Conservation (phyloP, 2,797 vertebrate species). For the Lepidocolaptes lacrymiger region DNA sequence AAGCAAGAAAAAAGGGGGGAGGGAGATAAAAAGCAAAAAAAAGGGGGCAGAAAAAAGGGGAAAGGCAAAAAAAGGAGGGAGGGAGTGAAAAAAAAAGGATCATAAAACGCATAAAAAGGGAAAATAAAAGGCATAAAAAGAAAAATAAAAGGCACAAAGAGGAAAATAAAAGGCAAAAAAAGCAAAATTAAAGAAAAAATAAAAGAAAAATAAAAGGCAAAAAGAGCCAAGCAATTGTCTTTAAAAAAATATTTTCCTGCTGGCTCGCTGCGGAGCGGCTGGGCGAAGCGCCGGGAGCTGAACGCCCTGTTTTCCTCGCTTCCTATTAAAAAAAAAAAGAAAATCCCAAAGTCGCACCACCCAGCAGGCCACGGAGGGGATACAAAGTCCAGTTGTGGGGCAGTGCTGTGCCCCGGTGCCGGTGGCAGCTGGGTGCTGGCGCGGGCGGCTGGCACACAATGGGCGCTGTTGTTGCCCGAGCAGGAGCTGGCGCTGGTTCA, state of each 20-base stretch:
- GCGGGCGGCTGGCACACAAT: neutral
- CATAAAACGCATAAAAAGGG: neutral
- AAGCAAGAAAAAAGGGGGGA: accelerated
- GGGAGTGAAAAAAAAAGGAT: accelerated
- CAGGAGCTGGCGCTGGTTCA: conserved; percentile 27
- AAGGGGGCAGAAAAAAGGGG: accelerated
- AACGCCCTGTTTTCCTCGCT: neutral
- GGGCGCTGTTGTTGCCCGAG: conserved; percentile 17
- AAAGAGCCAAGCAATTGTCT: neutral
- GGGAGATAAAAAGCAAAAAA: accelerated
- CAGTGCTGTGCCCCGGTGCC: neutral
- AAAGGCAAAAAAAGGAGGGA: neutral
- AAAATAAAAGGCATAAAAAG: neutral
- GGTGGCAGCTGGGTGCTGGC: conserved; percentile 30
- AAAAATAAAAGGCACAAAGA: neutral
- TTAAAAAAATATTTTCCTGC: neutral
- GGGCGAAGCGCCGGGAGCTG: neutral
- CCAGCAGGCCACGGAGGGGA: neutral
- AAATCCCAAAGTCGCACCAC: neutral
- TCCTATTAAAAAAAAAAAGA: neutral
- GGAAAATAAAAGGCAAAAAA: neutral
- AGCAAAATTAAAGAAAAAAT: neutral
- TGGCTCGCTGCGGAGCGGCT: neutral
- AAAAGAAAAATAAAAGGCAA: neutral
- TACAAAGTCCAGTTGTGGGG: conserved; percentile 46